Base-by-base conservation (phyloP, 2,797 vertebrate species). In the Channallabes apus region DNA sequence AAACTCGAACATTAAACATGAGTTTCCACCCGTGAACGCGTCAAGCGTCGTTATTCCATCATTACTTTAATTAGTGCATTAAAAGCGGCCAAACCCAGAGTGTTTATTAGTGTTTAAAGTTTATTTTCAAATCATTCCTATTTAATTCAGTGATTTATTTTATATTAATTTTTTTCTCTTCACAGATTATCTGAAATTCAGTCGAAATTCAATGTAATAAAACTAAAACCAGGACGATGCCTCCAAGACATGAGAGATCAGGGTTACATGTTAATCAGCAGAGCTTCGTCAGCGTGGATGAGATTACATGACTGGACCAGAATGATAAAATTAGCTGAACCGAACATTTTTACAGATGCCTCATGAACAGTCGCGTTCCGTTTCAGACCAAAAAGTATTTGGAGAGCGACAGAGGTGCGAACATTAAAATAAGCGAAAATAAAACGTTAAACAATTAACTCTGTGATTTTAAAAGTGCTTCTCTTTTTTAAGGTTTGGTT, bases 381-480 rank as follows among this genome's bases (percentile, higher is more conserved):
- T 75, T 58, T 32, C 5, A 59, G 46, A 79, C 76, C 35, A 79
- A 62, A 32, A 84, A 78, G 72, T 72, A 61, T 54, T 84, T 35
- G 32, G 12, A 32, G 84, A 83, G 71, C 24, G 88, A 88, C 18
- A 72, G 77, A 82, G 81, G 86, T 88, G 81, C 90, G 88, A 84
- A 85, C 90, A 83, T 90, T 88, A 89, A 92, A 90, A 92, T 35
- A 88, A 90, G 46, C 38, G 56, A 71, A 90, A 86, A 86, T 86
- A 90, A 90, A 86, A 92, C 64, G 88, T 87, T 91, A 91, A 92
- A 91, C 86, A 92, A 90, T 91, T 83, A 84, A 85, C 92, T 75
- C 89, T 92, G 87, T 92, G 90, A 90, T 67, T 84, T 91, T 93
- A 92, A 93, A 94, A 92, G 89, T 91, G 29, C 85, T 85, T 76